Evolutionary conservation across 2,113 vertebrate species (phyloP), one percentile per base, ranked within the genome.

Genomic region (Calyptomena viridis): DNA sequence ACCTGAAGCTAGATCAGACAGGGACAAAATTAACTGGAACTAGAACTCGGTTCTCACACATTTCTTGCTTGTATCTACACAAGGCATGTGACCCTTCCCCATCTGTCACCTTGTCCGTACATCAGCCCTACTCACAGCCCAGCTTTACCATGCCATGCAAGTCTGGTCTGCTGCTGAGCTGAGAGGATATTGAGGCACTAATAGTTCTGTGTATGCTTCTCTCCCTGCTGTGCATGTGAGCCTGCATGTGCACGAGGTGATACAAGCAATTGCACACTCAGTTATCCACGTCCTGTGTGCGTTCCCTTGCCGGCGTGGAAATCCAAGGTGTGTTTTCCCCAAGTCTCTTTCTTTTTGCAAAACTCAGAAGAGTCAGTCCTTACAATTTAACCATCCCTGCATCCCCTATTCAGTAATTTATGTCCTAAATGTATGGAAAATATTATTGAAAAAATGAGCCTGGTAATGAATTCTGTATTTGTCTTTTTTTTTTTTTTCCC

Each of bases 1-100:
- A 96, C 89, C 91, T 1, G 6, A 53, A 93, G 94, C 91, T 86
- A 82, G 76, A 95, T 40, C 89, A 92, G 94, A 94, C 91, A 94
- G 84, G 89, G 69, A 92, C 93, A 90, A 90, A 94, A 92, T 94
- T 89, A 95, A 87, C 68, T 78, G 86, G 80, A 30, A 12, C 77
- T 58, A 14, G 55, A 89, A 68, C 63, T 59, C 2, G 6, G 50
- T 60, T 68, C 89, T 94, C 92, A 72, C 93, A 22, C 22, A 0
- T 81, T 90, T 37, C 83, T 66, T 53, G 44, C 89, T 92, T 87
- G 89, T 91, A 75, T 14, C 80, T 87, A 56, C 87, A 68, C 69
- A 9, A 75, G 87, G 87, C 93, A 92, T 0, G 1, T 0, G 50
- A 90, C 86, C 91, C 89, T 67, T 92, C 83, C 64, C 49, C 74